A percentile compares a stretch with the other conserved stretches of the same genome.
These are phyloP conservation scores for Hybognathus amarus DNA, from an alignment of 2,797 vertebrate genomes.

Conservation along the genomic window DNA sequence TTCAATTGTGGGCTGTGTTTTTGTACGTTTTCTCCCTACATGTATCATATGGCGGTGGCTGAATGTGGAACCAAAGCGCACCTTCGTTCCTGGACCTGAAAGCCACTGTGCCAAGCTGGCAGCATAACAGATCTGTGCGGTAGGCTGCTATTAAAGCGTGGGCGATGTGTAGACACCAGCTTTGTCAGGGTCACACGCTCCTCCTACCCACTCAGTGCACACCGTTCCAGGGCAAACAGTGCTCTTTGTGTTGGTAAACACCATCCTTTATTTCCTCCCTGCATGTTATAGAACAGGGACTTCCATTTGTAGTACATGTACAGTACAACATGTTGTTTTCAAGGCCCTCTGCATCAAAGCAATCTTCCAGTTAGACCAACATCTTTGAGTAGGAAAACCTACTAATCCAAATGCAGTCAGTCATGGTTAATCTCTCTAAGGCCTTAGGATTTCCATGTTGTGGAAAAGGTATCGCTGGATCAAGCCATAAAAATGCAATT, in stretches of 20 bases:
- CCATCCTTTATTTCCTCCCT: constrained; percentile 49
- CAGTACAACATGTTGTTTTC: background rate
- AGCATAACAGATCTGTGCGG: constrained; percentile 53
- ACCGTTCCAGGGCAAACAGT: constrained; percentile 62
- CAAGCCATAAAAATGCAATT: background rate
- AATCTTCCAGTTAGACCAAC: background rate
- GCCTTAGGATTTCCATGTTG: background rate
- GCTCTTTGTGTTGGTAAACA: constrained; percentile 64
- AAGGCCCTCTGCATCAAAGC: background rate
- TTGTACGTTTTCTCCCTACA: background rate
- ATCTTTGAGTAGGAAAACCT: background rate
- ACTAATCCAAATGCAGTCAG: background rate
- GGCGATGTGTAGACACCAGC: constrained; percentile 61
- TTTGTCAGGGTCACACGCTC: constrained; percentile 63
- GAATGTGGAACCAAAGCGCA: constrained; percentile 26
- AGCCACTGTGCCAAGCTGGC: constrained; percentile 52
- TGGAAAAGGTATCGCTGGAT: background rate
- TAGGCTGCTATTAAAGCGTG: constrained; percentile 59
- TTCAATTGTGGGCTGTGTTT: constrained; percentile 13
- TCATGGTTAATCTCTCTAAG: background rate
- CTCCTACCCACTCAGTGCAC: constrained; percentile 60
- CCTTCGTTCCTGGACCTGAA: constrained; percentile 29
- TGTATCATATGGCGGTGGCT: constrained; percentile 7
- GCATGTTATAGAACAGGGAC: constrained; percentile 14
- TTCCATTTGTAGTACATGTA: constrained; percentile 5